Base-by-base conservation (phyloP, 2,888 invertebrate genomes). In the Dynastes hyllus region DNA sequence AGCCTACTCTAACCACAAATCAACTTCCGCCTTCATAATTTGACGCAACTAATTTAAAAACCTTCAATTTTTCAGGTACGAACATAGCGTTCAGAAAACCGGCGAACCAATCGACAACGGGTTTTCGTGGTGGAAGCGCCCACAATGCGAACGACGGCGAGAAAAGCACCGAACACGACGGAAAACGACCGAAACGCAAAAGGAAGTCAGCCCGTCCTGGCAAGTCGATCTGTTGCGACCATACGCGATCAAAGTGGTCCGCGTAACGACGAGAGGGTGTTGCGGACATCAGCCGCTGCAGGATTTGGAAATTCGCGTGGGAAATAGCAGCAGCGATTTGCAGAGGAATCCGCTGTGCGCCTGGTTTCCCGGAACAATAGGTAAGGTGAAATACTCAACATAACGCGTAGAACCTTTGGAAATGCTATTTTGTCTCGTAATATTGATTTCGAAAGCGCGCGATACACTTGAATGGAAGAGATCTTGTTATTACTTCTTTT, bases 191-290 rank as follows among this genome's bases (percentile, higher is more conserved):
- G 97, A 97, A 90, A 97, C 97, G 0, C 95, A 95, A 87, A 93
- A 94, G 80, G 97, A 97, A 86, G 94, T 95, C 0, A 96, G 96
- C 29, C 97, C 97, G 0, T 97, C 97, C 96, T 97, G 97, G 97
- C 94, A 95, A 84, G 97, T 97, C 8, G 96, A 97, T 88, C 90
- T 97, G 66, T 91, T 97, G 55, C 91, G 94, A 78, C 94, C 96
- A 40, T 97, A 97, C 88, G 93, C 96, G 0, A 94, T 97, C 76
- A 94, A 95, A 87, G 96, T 96, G 55, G 95, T 97, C 58, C 90
- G 96, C 81, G 94, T 97, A 71, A 96, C 97, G 9, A 97, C 97
- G 0, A 92, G 95, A 86, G 95, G 94, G 50, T 95, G 95, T 84
- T 95, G 95, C 85, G 96, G 96, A 79, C 96, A 96, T 86, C 96